Percentiles rank a stretch among this genome's conserved stretches.
Evolutionary conservation across 2,888 invertebrate genomes (phyloP).

Genomic region (Lithophane semibrunnea): DNA sequence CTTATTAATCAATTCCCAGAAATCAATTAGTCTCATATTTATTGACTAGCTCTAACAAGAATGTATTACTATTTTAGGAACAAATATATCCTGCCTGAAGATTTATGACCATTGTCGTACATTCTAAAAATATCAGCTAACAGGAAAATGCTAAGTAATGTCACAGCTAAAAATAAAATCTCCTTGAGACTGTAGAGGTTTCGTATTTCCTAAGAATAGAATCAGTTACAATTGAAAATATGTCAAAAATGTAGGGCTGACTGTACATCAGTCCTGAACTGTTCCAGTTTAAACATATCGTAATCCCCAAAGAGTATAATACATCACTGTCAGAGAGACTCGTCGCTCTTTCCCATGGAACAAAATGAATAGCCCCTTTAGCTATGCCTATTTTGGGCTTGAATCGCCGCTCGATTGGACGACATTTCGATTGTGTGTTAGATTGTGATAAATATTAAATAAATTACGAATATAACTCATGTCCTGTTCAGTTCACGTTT

Average conservation of each 20-base stretch:
- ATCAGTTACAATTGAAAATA: conserved; percentile 34
- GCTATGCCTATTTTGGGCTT: conserved; percentile 72
- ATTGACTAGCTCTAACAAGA: neutral
- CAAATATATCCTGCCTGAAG: conserved; percentile 27
- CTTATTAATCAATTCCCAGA: conserved; percentile 8
- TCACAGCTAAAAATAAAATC: conserved; percentile 31
- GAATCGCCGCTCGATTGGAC: conserved; percentile 56
- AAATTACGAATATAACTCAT: conserved; percentile 64
- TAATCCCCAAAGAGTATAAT: conserved; percentile 72
- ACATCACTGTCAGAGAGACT: conserved; percentile 78
- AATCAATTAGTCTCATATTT: conserved; percentile 13
- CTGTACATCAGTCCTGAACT: conserved; percentile 41
- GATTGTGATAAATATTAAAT: conserved; percentile 65
- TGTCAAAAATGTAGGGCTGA: conserved; percentile 44
- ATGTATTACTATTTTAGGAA: conserved; percentile 23
- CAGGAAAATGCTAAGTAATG: conserved; percentile 30
- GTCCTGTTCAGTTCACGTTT: conserved; percentile 37
- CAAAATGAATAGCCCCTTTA: conserved; percentile 76
- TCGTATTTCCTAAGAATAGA: conserved; percentile 29
- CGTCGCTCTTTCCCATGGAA: conserved; percentile 74
- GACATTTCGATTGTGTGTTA: conserved; percentile 61
- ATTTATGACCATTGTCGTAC: conserved; percentile 29
- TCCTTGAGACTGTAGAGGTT: conserved; percentile 5
- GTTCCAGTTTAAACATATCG: conserved; percentile 64
- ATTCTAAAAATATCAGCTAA: conserved; percentile 29